A percentile compares a stretch with the other conserved stretches of the same genome.
phyloP scores from a whole-genome alignment of 2,113 vertebrate species.

The Polyodon spathula region DNA sequence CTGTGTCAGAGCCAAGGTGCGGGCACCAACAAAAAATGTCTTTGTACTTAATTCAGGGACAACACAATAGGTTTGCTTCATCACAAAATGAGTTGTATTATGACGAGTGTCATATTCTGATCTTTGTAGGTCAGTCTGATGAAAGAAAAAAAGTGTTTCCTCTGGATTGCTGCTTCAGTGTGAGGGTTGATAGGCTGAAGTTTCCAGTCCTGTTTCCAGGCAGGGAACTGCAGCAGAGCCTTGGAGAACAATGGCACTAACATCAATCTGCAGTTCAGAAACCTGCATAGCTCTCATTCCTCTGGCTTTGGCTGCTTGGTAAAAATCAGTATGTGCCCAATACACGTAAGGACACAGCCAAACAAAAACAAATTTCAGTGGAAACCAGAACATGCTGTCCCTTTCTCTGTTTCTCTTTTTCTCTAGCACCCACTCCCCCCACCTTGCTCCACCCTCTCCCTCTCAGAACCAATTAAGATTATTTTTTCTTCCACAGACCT shows the following conservation, averaged over 20 bases:
- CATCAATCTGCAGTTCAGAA: conserved; percentile 12
- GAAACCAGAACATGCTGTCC: not conserved
- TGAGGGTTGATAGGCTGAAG: not conserved
- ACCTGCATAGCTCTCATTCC: conserved; percentile 14
- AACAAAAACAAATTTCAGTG: not conserved
- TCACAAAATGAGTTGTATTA: no score
- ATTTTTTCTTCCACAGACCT: no score
- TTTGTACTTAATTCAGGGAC: no score
- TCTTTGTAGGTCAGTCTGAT: no score
- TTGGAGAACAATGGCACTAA: not conserved
- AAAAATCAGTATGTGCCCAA: not conserved
- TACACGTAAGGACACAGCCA: not conserved
- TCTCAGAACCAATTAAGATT: no score
- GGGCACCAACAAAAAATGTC: no score
- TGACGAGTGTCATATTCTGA: no score
- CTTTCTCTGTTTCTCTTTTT: not conserved
- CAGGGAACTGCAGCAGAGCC: not conserved
- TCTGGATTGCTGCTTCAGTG: not conserved
- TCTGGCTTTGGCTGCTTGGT: not conserved
- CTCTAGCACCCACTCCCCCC: not conserved
- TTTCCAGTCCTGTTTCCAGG: not conserved
- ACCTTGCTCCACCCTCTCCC: no score
- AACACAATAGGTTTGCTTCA: no score
- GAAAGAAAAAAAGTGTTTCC: no score
- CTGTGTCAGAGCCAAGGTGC: no score